Conservation (phyloP, 2,888 invertebrate genomes). For the Tridacna crocea region DNA sequence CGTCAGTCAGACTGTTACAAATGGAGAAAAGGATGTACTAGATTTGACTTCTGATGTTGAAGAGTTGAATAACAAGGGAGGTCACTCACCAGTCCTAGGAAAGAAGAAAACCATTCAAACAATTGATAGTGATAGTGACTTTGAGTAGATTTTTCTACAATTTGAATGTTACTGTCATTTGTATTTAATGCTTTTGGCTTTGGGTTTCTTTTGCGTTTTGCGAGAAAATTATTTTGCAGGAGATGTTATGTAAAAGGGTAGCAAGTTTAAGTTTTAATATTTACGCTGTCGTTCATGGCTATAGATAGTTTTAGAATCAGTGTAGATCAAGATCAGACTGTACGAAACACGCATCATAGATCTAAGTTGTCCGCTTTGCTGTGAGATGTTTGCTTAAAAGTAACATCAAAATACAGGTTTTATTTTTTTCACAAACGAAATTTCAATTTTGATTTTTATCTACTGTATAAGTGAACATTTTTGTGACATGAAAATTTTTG, state of each 20-base stretch:
- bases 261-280: no score
- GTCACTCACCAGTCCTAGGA: constrained; percentile 18
- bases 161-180: background rate
- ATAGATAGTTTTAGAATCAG: background rate
- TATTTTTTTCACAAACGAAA: no score
- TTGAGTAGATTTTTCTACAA: constrained; percentile 4
- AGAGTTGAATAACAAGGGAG: background rate
- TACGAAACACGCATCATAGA: no score
- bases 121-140: constrained; percentile 33
- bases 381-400: no score
- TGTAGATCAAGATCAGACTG: background rate
- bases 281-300: background rate
- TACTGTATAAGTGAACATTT: no score
- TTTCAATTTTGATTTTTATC: no score
- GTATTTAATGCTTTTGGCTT: background rate
- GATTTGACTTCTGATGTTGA: background rate
- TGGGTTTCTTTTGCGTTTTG: background rate
- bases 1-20: background rate
- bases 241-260: background rate
- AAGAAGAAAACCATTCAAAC: constrained; percentile 18
- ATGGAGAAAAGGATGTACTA: constrained; percentile 5
- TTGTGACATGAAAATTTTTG: background rate
- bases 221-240: background rate
- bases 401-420: background rate
- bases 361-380: no score